phyloP scores from a whole-genome alignment of 2,888 invertebrate genomes.

The Cylloceria caligata region DNA sequence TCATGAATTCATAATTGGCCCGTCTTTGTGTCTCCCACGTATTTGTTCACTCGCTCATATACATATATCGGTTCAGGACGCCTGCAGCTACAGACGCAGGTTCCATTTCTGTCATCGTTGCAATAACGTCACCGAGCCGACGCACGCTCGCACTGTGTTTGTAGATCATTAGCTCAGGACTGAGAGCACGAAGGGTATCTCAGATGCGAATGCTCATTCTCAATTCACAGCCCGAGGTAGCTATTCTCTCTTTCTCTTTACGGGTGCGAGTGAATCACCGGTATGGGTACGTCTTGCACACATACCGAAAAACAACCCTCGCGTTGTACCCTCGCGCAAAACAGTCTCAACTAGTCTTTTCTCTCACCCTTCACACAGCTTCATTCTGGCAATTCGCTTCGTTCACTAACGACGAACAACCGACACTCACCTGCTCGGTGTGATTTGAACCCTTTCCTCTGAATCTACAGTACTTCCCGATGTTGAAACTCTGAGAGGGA shows the following conservation, averaged over 20 bases:
- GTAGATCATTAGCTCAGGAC: conserved; percentile 77
- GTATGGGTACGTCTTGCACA: conserved; percentile 28
- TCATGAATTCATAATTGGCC: conserved; percentile 67
- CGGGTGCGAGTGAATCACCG: too few relatives aligned
- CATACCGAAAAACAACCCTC: conserved; percentile 33
- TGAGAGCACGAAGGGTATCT: conserved; percentile 52
- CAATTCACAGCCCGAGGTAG: conserved; percentile 46
- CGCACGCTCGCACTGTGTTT: conserved; percentile 71
- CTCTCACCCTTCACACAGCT: conserved; percentile 39
- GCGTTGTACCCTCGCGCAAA: background rate
- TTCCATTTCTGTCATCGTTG: conserved; percentile 40
- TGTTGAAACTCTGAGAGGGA: conserved; percentile 58
- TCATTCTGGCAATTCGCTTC: conserved; percentile 49
- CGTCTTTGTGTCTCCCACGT: conserved; percentile 39
- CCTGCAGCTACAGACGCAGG: conserved; percentile 51
- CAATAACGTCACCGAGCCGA: conserved; percentile 43
- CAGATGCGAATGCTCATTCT: conserved; percentile 66
- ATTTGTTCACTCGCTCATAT: conserved; percentile 12
- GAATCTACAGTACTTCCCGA: conserved; percentile 12
- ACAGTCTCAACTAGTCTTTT: conserved; percentile 38
- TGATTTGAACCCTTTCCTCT: conserved; percentile 10
- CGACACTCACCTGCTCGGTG: conserved; percentile 17
- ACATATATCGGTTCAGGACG: conserved; percentile 21
- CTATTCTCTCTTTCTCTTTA: conserved; percentile 28
- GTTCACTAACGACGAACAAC: conserved; percentile 27